Evolutionary conservation across 2,113 vertebrate species (phyloP).

Genomic region (Coryphaenoides rupestris): DNA sequence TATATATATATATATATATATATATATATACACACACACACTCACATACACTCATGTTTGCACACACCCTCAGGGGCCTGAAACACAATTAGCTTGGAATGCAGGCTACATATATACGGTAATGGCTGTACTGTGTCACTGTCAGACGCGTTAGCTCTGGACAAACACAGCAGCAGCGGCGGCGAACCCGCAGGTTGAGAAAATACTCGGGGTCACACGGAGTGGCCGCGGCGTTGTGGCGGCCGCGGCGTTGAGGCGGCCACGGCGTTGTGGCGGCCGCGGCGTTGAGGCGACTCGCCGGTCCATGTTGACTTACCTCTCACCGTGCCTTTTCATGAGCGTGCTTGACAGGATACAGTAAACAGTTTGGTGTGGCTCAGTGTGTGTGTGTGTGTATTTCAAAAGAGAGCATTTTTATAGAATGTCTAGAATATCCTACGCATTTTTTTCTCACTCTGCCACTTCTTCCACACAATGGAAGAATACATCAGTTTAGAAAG

Average conservation of each 20-base stretch:
- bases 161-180: conserved; percentile 27
- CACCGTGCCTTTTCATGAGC: too few relatives aligned
- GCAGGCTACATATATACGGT: conserved; percentile 43
- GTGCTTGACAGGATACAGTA: too few relatives aligned
- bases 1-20: too few relatives aligned
- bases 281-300: too few relatives aligned
- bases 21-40: conserved; percentile 10
- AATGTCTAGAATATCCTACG: too few relatives aligned
- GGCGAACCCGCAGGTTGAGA: conserved; percentile 1
- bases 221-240: not conserved
- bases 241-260: not conserved
- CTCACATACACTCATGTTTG: conserved; percentile 21
- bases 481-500: too few relatives aligned
- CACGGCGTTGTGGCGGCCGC: not conserved
- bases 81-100: conserved; percentile 53
- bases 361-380: too few relatives aligned
- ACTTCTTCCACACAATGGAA: too few relatives aligned
- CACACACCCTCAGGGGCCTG: conserved; percentile 29
- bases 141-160: conserved; percentile 27
- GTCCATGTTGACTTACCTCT: too few relatives aligned
- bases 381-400: too few relatives aligned
- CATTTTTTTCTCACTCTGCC: too few relatives aligned
- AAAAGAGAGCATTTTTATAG: too few relatives aligned
- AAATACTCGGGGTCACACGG: not conserved
- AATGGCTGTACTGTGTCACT: conserved; percentile 52